These are phyloP conservation scores for Mergus octosetaceus DNA, from an alignment of 2,797 vertebrate genomes.

Conservation along the genomic window DNA sequence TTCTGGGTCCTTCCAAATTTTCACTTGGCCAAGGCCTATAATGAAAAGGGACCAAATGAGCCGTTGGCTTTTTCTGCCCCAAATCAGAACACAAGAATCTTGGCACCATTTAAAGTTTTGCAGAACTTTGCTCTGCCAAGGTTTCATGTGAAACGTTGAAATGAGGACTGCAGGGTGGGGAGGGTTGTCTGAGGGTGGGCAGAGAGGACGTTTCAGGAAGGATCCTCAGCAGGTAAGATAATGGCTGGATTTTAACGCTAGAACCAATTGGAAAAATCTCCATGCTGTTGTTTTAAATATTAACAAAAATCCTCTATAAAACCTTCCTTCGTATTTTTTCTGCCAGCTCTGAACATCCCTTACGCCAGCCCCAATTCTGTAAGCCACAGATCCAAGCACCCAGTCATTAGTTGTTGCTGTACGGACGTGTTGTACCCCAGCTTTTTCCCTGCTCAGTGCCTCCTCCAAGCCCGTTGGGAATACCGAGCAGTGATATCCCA, in stretches of 20 bases:
- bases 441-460: background rate
- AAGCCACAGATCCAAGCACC: background rate
- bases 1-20: background rate
- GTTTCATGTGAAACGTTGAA: background rate
- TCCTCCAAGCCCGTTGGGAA: background rate
- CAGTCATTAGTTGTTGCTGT: rapidly evolving
- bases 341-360: background rate
- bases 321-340: background rate
- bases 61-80: background rate
- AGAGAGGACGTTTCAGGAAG: background rate
- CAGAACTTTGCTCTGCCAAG: background rate
- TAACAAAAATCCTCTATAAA: background rate
- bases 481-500: background rate
- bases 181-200: background rate
- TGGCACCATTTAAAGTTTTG: background rate
- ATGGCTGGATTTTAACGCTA: background rate
- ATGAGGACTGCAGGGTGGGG: background rate
- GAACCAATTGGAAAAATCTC: background rate
- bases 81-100: background rate
- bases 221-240: background rate
- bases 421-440: background rate
- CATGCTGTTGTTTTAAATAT: background rate
- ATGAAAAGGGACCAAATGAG: background rate
- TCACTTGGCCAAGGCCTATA: rapidly evolving
- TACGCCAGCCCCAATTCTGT: background rate